Percentiles rank a stretch among this genome's conserved stretches.
phyloP scores from a whole-genome alignment of 1,140 invertebrate genomes.

The Halyomorpha halys region DNA sequence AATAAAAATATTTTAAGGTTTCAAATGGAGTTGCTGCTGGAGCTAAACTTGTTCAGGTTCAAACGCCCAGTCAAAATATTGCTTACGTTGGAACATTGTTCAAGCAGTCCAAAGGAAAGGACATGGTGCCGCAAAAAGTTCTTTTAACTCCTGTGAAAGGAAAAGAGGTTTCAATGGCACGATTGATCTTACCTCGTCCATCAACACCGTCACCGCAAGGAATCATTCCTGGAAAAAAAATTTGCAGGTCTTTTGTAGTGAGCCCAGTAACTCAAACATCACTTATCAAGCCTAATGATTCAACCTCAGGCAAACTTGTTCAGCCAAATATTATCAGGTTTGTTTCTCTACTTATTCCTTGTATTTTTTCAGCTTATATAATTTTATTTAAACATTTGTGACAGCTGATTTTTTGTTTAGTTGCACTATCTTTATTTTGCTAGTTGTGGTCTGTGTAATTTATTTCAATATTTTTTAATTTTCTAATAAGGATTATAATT shows the following conservation, averaged over 20 bases:
- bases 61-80: background rate
- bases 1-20: too few species aligned
- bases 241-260: background rate
- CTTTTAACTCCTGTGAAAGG: conserved; percentile 14
- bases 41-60: conserved; percentile 15
- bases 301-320: background rate
- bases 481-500: too few species aligned
- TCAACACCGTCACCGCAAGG: background rate
- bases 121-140: conserved; percentile 9
- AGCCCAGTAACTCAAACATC: background rate
- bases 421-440: too few species aligned
- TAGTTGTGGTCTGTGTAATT: too few species aligned
- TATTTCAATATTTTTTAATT: too few species aligned
- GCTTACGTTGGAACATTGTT: conserved; percentile 14
- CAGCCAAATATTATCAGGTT: conserved; percentile 8
- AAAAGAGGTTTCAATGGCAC: conserved; percentile 12
- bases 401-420: too few species aligned
- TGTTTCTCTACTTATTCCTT: too few species aligned
- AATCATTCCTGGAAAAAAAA: background rate
- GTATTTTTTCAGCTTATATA: too few species aligned
- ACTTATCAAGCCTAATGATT: background rate
- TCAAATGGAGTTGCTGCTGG: too few species aligned
- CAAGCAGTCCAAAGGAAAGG: background rate
- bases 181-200: conserved; percentile 7
- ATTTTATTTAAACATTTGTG: too few species aligned